Percentiles rank a stretch among this genome's conserved stretches.
phyloP scores from a whole-genome alignment of 1,140 invertebrate species.

The Procambarus virginalis region DNA sequence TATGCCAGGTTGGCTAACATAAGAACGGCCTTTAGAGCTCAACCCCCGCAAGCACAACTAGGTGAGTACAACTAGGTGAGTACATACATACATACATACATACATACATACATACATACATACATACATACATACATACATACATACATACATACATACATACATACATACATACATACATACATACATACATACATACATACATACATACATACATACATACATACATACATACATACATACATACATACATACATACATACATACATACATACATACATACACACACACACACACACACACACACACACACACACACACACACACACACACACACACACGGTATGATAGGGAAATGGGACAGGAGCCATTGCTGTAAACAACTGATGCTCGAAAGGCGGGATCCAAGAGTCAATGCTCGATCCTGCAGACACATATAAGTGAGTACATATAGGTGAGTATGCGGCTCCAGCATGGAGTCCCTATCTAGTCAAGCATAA shows the following conservation, averaged over 20 bases:
- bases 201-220: slow-evolving; percentile 16
- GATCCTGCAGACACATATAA: no score
- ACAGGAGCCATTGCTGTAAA: no score
- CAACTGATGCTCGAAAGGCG: no score
- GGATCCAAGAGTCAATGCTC: no score
- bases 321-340: slow-evolving; percentile 15
- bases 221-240: slow-evolving; percentile 13
- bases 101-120: background rate
- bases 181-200: background rate
- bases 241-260: slow-evolving; percentile 13
- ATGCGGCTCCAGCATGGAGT: no score
- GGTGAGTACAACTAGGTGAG: no score
- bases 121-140: background rate
- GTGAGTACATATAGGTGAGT: no score
- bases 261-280: slow-evolving; percentile 7
- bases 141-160: background rate
- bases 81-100: background rate
- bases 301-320: slow-evolving; percentile 14
- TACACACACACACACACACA: slow-evolving; percentile 18
- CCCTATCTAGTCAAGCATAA: no score
- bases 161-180: background rate
- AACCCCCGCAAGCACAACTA: no score
- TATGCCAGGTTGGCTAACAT: no score
- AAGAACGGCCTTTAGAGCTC: no score
- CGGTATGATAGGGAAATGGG: no score